Evolutionary conservation across 1,140 invertebrate genomes (phyloP).

Genomic region (Panulirus ornatus): DNA sequence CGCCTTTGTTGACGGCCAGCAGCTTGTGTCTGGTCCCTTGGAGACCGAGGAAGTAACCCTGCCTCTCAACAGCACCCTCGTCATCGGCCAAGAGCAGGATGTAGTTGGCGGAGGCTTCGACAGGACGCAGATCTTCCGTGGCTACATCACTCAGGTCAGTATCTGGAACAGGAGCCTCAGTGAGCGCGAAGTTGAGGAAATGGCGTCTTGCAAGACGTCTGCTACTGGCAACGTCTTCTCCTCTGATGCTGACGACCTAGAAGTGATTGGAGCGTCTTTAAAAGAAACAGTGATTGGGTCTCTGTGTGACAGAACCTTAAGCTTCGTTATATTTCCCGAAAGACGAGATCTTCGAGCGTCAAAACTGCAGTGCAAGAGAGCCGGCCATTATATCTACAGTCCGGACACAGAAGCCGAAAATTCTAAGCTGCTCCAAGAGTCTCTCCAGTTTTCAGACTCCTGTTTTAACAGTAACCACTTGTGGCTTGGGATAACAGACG

Average conservation of each 20-base stretch:
- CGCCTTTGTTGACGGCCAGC: slow-evolving; percentile 22
- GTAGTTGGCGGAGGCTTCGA: slow-evolving; percentile 20
- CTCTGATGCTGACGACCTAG: slow-evolving; percentile 37
- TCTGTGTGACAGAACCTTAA: neutral
- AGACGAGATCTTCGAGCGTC: neutral
- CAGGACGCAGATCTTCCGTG: slow-evolving; percentile 23
- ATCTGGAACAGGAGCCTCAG: slow-evolving; percentile 52
- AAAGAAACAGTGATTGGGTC: neutral
- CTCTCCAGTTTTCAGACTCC: slow-evolving; percentile 17
- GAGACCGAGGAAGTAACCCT: neutral
- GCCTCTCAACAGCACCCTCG: slow-evolving; percentile 18
- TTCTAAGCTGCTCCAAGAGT: neutral
- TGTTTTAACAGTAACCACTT: slow-evolving; percentile 11
- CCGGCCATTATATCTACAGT: slow-evolving; percentile 27
- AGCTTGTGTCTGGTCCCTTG: slow-evolving; percentile 14
- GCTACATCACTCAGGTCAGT: slow-evolving; percentile 40
- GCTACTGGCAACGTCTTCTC: slow-evolving; percentile 43
- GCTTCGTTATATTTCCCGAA: slow-evolving; percentile 43
- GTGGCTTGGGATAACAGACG: slow-evolving; percentile 45
- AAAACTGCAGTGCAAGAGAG: neutral
- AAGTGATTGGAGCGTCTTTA: slow-evolving; percentile 20
- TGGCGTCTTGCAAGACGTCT: slow-evolving; percentile 9
- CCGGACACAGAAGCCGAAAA: slow-evolving; percentile 15
- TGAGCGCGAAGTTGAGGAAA: slow-evolving; percentile 1
- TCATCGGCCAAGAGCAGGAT: slow-evolving; percentile 53